Base-by-base conservation (phyloP, 2,888 invertebrate genomes). In the Galerucella nymphaeae region DNA sequence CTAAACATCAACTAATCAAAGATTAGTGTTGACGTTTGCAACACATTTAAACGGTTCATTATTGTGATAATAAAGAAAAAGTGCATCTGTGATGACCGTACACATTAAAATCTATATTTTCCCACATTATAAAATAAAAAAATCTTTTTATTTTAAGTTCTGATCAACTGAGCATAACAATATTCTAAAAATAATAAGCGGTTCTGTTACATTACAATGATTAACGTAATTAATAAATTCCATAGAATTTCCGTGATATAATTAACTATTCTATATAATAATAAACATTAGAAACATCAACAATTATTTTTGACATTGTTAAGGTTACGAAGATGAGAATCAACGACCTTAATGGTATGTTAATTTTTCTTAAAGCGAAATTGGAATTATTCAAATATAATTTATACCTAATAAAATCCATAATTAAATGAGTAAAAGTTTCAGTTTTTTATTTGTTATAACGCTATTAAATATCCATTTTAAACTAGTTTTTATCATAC, bases 151-250 rank as follows among this genome's bases (percentile, higher is more conserved):
- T n/a, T 50, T 50, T 14, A n/a, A 50, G 14, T 50, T 50, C 50
- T 50, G 50, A 50, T 50, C 50, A 50, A 50, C 50, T 50, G n/a
- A 50, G 50, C 50, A 50, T 50, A 50, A 50, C 50, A 50, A 50
- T 50, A 50, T 50, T 50, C 50, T 50, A 50, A 50, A 50, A 50
- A 50, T 50, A 50, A 50, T 50, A n/a, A 45, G 13, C 45, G 45
- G 45, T 13, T 45, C 4, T 45, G 45, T 45, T 45, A 14, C 45
- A 14, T 45, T 45, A 14, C 11, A 45, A 45, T 45, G 13, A 45
- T 45, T n/a, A 50, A 16, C n/a, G 50, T 50, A 50, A 50, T 50
- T 50, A n/a, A 50, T 50, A 50, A 50, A 50, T 50, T 50, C 50
- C 50, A 50, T 50, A 50, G 50, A 50, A 50, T 50, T 50, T 50